Evolutionary conservation across 64 coral and sea anemone genomes (phyloP).

Genomic region (Montipora efflorescens): DNA sequence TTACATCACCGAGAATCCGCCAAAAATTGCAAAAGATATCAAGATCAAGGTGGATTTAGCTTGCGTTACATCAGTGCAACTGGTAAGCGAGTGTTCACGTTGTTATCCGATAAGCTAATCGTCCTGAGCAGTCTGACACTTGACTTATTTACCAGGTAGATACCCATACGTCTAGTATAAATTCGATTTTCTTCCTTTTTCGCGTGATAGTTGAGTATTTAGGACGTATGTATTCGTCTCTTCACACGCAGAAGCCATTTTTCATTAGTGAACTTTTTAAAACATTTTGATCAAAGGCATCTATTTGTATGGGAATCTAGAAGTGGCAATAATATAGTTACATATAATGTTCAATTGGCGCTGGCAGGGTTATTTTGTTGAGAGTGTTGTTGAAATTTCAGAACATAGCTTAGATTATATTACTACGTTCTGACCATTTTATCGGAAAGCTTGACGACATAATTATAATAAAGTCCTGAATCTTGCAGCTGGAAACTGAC

Average conservation of each 20-base stretch:
- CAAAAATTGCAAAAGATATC: constrained; percentile 87
- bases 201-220: background rate
- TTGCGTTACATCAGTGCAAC: constrained; percentile 74
- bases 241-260: background rate
- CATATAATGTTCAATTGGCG: background rate
- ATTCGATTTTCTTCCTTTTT: background rate
- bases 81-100: constrained; percentile 66
- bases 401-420: too few species aligned
- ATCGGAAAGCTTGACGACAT: too few species aligned
- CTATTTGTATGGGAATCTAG: background rate
- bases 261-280: background rate
- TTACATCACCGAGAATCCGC: constrained; percentile 96
- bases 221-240: too few species aligned
- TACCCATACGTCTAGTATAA: too few species aligned
- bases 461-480: too few species aligned
- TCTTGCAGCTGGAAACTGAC: too few species aligned
- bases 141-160: background rate
- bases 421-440: too few species aligned
- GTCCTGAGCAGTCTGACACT: too few species aligned
- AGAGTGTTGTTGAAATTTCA: background rate
- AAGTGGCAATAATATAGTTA: background rate
- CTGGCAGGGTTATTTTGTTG: background rate
- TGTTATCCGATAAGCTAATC: too few species aligned
- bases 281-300: too few species aligned
- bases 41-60: constrained; percentile 77